phyloP scores from a whole-genome alignment of 2,888 invertebrate species.

The Tetheella fluctuosa region DNA sequence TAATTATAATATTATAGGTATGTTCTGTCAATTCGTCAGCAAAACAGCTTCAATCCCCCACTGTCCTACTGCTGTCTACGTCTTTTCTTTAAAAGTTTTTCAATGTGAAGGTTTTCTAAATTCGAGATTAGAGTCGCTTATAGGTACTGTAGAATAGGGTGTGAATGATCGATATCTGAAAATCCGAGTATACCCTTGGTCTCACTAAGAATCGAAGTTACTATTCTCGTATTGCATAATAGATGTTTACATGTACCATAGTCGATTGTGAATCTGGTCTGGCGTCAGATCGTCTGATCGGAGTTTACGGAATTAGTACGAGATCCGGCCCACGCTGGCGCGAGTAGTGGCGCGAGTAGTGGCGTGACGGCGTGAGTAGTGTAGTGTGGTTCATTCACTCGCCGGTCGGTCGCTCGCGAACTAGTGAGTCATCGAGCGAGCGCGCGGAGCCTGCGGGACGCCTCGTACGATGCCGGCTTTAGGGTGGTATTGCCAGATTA shows the following conservation, averaged over 20 bases:
- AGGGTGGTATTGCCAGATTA: not conserved
- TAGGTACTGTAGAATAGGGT: not conserved
- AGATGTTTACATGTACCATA: not conserved
- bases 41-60: not conserved
- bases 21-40: too few relatives aligned
- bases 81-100: too few relatives aligned
- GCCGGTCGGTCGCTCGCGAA: conserved; percentile 22
- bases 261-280: conserved; percentile 15
- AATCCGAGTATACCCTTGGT: not conserved
- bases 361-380: too few relatives aligned
- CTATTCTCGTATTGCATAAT: conserved; percentile 8
- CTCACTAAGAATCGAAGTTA: not conserved
- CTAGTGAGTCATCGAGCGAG: conserved; percentile 32
- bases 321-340: not conserved
- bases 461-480: conserved; percentile 24
- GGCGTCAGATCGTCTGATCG: conserved; percentile 17
- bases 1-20: too few relatives aligned
- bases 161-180: not conserved
- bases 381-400: conserved; percentile 30
- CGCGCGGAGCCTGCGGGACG: conserved; percentile 30
- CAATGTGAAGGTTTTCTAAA: too few relatives aligned
- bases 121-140: not conserved
- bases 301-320: conserved; percentile 13
- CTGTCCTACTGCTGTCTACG: too few relatives aligned
- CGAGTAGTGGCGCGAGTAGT: not conserved